Percentiles rank a stretch among this genome's conserved stretches.
Conservation (phyloP, 2,888 invertebrate genomes). For the Cosmia pyralina region DNA sequence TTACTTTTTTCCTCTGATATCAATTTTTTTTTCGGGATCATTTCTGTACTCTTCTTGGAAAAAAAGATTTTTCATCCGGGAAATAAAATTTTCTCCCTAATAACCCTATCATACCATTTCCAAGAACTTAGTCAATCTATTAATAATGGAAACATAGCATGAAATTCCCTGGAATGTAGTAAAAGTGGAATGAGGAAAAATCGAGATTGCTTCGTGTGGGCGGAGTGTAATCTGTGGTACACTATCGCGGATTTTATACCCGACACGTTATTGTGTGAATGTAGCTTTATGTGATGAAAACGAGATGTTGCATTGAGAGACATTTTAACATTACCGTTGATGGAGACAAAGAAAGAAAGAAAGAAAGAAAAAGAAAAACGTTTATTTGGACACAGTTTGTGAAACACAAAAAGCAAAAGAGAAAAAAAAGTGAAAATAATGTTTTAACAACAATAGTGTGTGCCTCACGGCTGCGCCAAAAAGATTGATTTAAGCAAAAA, state of each 20-base stretch:
- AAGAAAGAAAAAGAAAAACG: too few species aligned
- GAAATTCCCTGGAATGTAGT: constrained; percentile 19
- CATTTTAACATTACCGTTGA: background rate
- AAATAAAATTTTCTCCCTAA: background rate
- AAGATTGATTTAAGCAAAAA: too few species aligned
- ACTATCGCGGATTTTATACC: constrained; percentile 14
- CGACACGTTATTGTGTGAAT: constrained; percentile 20
- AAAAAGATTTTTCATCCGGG: background rate
- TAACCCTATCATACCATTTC: background rate
- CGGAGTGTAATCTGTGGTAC: constrained; percentile 18
- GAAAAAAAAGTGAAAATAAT: too few species aligned
- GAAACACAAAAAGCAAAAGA: too few species aligned
- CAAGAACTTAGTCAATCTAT: constrained; percentile 4
- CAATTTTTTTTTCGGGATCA: too few species aligned
- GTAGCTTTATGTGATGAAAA: background rate
- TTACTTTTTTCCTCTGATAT: background rate
- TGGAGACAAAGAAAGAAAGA: too few species aligned
- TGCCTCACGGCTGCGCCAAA: too few species aligned
- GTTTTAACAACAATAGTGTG: too few species aligned
- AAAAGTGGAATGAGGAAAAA: constrained; percentile 8
- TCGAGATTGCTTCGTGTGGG: constrained; percentile 19
- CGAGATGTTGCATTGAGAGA: background rate
- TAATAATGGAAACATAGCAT: constrained; percentile 12
- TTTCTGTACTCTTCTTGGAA: background rate
- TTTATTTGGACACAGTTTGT: too few species aligned